These are phyloP conservation scores for Germaria angustata DNA, from an alignment of 2,888 invertebrate genomes.

Conservation along the genomic window DNA sequence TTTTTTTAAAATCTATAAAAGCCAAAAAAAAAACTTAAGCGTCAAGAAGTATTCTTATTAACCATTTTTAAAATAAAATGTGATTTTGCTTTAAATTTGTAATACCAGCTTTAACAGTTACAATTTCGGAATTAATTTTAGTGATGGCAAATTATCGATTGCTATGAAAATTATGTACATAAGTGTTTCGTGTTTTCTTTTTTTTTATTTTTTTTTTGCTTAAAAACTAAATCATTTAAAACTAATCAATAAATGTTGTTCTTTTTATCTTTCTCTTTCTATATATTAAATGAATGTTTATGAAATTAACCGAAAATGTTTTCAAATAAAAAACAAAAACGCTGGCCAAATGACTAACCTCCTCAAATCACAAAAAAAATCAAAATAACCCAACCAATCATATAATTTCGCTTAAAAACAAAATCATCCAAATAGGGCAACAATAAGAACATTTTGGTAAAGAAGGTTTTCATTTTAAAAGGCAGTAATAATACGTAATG, in stretches of 20 bases:
- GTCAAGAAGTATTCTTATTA: too few relatives aligned
- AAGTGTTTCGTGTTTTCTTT: not conserved
- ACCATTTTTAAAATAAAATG: too few relatives aligned
- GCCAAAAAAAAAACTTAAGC: too few relatives aligned
- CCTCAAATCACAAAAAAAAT: conserved; percentile 40
- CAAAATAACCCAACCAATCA: conserved; percentile 46
- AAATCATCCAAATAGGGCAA: conserved; percentile 74
- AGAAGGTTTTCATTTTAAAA: conserved; percentile 81
- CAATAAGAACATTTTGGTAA: conserved; percentile 81
- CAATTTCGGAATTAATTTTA: too few relatives aligned
- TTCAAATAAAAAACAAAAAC: conserved; percentile 3
- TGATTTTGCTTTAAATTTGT: too few relatives aligned
- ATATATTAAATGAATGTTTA: conserved; percentile 51
- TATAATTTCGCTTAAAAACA: conserved; percentile 27
- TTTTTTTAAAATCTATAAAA: too few relatives aligned
- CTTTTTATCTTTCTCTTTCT: conserved; percentile 58
- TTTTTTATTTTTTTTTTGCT: conserved; percentile 15
- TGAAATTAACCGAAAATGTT: conserved; percentile 52
- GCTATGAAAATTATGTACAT: too few relatives aligned
- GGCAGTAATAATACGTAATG: conserved; percentile 81
- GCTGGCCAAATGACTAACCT: conserved; percentile 52
- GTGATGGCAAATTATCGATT: too few relatives aligned
- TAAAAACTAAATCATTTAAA: conserved; percentile 25
- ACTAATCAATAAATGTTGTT: conserved; percentile 65
- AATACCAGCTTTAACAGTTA: too few relatives aligned